Base-by-base conservation (phyloP, 2,797 vertebrate genomes). In the Thamnophis elegans region DNA sequence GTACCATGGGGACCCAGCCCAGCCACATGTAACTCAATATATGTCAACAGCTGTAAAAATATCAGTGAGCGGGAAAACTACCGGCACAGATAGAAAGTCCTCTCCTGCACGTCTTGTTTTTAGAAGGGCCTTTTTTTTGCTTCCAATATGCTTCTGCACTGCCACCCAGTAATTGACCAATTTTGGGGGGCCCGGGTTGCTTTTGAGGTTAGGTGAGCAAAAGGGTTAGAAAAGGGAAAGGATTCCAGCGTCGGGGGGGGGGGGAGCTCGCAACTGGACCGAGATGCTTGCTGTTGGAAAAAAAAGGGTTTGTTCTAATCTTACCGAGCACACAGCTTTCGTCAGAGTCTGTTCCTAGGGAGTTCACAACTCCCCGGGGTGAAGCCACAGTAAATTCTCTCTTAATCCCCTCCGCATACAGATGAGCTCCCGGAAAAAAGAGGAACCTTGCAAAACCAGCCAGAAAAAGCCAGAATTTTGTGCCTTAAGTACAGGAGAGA, bases 321-420 rank as follows among this genome's bases (percentile, higher is more conserved):
- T 98, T 98, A 97, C 98, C 98, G 96, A 98, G 97, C 97, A 98
- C 98, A 98, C 96, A 28, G 96, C 98, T 93, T 97, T 98, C 97
- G 96, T 98, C 97, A 96, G 96, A 98, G 97, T 96, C 97, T 97
- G 97, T 97, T 98, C 98, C 98, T 97, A 97, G 98, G 98, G 98
- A 97, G 96, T 96, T 96, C 97, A 97, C 97, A 97, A 97, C 97
- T 98, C 98, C 98, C 98, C 97, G 96, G 97, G 97, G 98, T 90
- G 97, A 98, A 98, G 98, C 98, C 98, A 98, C 96, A 98, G 98
- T 98, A 98, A 98, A 99, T 98, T 98, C 98, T 97, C 96, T 98
- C 98, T 93, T 99, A 99, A 99, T 99, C 98, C 98, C 98, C 97
- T 98, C 98, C 98, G 98, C 98, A 98, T 98, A 98, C 98, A 98